These are phyloP conservation scores for Enteromius unitaeniatus DNA, from an alignment of 2,797 vertebrate species.

Conservation along the genomic window DNA sequence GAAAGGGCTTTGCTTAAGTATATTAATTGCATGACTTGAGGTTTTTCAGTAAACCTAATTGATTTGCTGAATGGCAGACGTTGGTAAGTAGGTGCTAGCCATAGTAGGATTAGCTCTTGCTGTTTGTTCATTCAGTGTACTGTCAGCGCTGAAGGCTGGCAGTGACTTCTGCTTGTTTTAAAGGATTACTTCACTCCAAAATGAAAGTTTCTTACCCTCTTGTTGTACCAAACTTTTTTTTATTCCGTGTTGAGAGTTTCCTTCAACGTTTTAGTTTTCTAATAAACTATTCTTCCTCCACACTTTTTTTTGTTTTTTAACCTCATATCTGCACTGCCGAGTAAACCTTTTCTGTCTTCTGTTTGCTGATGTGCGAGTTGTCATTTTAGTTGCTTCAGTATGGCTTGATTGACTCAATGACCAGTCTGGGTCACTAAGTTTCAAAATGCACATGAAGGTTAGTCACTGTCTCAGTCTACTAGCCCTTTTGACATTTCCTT, in stretches of 20 bases:
- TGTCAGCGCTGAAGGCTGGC: not conserved
- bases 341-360: conserved; percentile 12
- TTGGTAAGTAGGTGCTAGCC: not conserved
- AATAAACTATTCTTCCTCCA: not conserved
- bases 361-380: not conserved
- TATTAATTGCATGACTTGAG: not conserved
- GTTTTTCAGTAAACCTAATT: conserved; percentile 13
- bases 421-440: conserved; percentile 7
- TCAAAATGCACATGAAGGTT: conserved; percentile 3
- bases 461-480: conserved; percentile 10
- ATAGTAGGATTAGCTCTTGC: conserved; percentile 1
- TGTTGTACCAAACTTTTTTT: not conserved
- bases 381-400: conserved; percentile 8
- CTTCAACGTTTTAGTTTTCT: not conserved
- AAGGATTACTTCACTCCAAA: conserved; percentile 2
- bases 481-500: conserved; percentile 39
- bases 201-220: not conserved
- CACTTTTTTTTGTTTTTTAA: not conserved
- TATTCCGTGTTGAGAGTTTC: not conserved
- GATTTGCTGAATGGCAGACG: not conserved
- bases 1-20: conserved; percentile 16
- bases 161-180: conserved; percentile 9
- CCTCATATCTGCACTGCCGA: not conserved
- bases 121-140: conserved; percentile 1
- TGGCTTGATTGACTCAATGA: conserved; percentile 21